A percentile compares a stretch with the other conserved stretches of the same genome.
Evolutionary conservation across 2,113 vertebrate species (phyloP).

Genomic region (Anhinga rufa): DNA sequence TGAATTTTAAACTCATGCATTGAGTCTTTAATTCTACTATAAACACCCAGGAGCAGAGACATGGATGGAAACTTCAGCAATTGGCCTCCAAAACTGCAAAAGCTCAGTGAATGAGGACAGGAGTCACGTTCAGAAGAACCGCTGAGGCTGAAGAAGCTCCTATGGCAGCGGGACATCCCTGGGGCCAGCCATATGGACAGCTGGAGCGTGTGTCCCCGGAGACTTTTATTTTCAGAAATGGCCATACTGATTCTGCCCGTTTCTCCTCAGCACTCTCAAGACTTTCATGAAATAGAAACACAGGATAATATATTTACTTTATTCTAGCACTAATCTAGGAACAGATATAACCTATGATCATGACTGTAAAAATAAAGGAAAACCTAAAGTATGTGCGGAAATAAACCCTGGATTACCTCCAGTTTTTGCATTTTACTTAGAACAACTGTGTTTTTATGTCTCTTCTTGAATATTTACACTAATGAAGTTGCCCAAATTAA

Average conservation of each 20-base stretch:
- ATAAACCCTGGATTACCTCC: background rate
- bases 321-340: background rate
- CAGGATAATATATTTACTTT: background rate
- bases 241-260: background rate
- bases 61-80: accelerated
- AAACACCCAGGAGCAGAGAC: background rate
- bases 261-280: background rate
- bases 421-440: background rate
- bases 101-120: background rate
- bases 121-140: background rate
- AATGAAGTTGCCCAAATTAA: background rate
- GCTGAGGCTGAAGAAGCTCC: background rate
- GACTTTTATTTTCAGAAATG: background rate
- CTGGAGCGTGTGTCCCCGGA: background rate
- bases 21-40: background rate
- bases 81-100: background rate
- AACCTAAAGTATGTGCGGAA: background rate
- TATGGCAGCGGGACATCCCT: background rate
- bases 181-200: background rate
- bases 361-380: background rate
- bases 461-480: background rate
- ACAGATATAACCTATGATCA: background rate
- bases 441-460: background rate
- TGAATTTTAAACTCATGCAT: background rate
- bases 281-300: background rate